Percentiles rank a stretch among this genome's conserved stretches.
Conservation (phyloP, 2,797 vertebrate genomes). For the Propithecus deckenii region DNA sequence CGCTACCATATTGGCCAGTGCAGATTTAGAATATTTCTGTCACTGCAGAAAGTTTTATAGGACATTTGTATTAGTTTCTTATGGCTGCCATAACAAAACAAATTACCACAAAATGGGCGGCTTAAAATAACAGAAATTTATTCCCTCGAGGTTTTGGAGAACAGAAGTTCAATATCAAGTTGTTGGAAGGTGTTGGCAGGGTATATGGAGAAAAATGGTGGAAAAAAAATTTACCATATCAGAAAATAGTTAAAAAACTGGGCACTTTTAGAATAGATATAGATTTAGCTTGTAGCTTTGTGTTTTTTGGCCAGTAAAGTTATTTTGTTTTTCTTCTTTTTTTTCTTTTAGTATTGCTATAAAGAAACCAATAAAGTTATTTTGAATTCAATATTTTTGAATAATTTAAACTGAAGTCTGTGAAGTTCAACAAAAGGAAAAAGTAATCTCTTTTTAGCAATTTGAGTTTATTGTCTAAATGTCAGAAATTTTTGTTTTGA, state of each 20-base stretch:
- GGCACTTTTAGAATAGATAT: background rate
- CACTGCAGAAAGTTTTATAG: background rate
- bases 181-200: background rate
- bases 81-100: background rate
- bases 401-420: background rate
- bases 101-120: background rate
- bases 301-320: background rate
- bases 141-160: background rate
- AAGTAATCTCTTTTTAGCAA: background rate
- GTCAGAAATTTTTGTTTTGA: background rate
- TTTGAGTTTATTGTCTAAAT: slow-evolving; percentile 26
- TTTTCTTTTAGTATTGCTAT: too few species aligned
- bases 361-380: background rate
- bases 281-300: background rate
- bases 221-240: background rate
- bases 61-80: slow-evolving; percentile 6
- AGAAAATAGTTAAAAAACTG: background rate
- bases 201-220: background rate
- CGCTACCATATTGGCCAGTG: background rate
- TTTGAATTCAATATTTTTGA: slow-evolving; percentile 28
- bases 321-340: background rate
- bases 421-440: slow-evolving; percentile 29
- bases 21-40: background rate
- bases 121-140: background rate
- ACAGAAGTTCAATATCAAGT: background rate